A percentile compares a stretch with the other conserved stretches of the same genome.
Conservation (phyloP, 64 coral and sea anemone species). For the Dendronephthya gigantea region DNA sequence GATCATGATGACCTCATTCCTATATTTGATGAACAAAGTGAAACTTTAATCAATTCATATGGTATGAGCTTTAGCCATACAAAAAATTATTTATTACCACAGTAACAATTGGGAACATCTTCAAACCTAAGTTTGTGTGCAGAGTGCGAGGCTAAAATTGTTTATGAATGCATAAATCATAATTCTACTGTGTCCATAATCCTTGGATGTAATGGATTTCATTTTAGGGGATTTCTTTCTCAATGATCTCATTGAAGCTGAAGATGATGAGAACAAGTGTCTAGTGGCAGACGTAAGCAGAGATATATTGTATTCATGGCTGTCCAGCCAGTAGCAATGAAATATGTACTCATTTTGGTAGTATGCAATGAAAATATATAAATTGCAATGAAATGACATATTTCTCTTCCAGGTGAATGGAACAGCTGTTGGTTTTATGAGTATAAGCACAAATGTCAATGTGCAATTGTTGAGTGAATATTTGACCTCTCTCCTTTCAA, state of each 20-base stretch:
- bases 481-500: constrained; percentile 84
- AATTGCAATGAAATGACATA: neutral
- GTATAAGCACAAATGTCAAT: constrained; percentile 65
- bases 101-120: no score
- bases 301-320: neutral
- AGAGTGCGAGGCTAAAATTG: no score
- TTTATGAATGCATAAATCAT: no score
- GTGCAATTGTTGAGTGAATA: constrained; percentile 53
- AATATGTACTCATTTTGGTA: neutral
- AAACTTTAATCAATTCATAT: constrained; percentile 83
- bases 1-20: constrained; percentile 98
- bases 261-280: constrained; percentile 87
- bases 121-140: no score
- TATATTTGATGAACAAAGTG: constrained; percentile 85
- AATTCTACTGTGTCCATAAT: no score
- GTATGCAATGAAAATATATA: no score
- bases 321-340: neutral
- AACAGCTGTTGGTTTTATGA: constrained; percentile 95
- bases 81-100: no score
- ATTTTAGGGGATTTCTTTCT: constrained; percentile 81
- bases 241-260: constrained; percentile 82
- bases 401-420: constrained; percentile 56
- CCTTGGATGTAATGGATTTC: no score
- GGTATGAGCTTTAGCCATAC: no score
- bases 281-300: constrained; percentile 87